Base-by-base conservation (phyloP, 2,113 vertebrate genomes). In the Hemiprocne comata region DNA sequence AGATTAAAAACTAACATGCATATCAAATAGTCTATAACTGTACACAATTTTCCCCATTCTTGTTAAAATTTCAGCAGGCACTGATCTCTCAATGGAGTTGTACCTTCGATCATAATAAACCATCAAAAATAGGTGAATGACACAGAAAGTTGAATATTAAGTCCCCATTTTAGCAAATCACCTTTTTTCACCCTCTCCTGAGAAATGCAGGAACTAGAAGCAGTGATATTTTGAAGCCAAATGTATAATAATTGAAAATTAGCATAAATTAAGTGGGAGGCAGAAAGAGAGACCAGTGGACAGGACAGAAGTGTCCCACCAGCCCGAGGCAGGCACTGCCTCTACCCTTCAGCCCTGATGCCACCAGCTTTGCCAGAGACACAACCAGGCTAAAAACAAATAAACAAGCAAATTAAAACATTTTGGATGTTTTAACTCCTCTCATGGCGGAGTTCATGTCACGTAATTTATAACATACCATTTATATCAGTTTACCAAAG, bases 1-100 rank as follows among this genome's bases (percentile, higher is more conserved):
- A 61, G 33, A 70, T 79, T 85, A 44, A 90, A 90, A 91, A 67
- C 85, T n/a, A 57, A 79, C 62, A 14, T 1, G 36, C 24, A 17
- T 50, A 55, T 58, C 42, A 65, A 62, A 91, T 40, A 48, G 46
- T 48, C 76, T 85, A 12, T 14, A 20, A 80, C 36, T 36, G 17
- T 26, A 9, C 28, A 19, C 60, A 53, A 23, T 66, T 67, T 48
- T 40, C 66, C 51, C 73, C 42, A 42, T 69, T 29, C 91, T 54
- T 80, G 64, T 82, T 31, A 17, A 70, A 64, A 74, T 84, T 82
- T 24, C 51, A 33, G 48, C 65, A 66, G 91, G 80, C 79, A 10
- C 75, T 58, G 38, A 57, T 50, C 46, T 91, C 66, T 92, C 84
- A 84, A 86, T 72, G 71, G 89, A 79, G 31, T 62, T 51, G 17